Evolutionary conservation across 2,888 invertebrate genomes (phyloP).

Genomic region (Isotomurus palustris): DNA sequence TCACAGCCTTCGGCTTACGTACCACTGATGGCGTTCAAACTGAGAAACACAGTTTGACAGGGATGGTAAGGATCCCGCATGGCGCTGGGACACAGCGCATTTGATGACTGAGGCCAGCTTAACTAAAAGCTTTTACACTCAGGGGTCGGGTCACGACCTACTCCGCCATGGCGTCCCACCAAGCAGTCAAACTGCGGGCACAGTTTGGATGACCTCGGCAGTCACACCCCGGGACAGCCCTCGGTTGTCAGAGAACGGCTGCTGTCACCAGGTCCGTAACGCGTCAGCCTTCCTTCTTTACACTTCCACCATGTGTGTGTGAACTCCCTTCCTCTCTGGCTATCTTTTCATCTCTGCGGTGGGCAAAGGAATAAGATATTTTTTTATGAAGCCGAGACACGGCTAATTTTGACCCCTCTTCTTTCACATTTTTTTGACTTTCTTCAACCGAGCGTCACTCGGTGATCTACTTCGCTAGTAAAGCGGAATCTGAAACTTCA

Average conservation of each 20-base stretch:
- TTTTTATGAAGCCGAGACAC: conserved; percentile 11
- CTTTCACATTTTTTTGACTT: conserved; percentile 18
- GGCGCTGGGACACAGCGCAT: conserved; percentile 12
- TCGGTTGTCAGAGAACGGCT: neutral
- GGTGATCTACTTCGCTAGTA: conserved; percentile 12
- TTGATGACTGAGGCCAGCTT: neutral
- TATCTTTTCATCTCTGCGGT: neutral
- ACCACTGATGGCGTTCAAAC: conserved; percentile 12
- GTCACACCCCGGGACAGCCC: neutral
- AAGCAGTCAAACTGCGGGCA: conserved; percentile 42
- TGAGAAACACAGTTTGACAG: conserved; percentile 8
- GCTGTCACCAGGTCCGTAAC: conserved; percentile 2
- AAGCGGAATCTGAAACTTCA: neutral
- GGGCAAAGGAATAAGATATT: conserved; percentile 8
- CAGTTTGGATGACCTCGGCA: conserved; percentile 31
- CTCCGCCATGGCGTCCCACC: conserved; percentile 33
- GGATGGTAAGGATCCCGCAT: neutral
- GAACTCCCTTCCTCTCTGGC: neutral
- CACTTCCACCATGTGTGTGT: neutral
- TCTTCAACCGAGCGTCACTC: conserved; percentile 40
- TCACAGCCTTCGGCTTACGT: conserved; percentile 9
- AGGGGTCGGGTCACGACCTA: conserved; percentile 33
- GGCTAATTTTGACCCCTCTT: conserved; percentile 8
- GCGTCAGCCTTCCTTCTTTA: conserved; percentile 2
- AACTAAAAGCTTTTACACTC: neutral